A percentile compares a stretch with the other conserved stretches of the same genome.
Evolutionary conservation across 2,797 vertebrate genomes (phyloP).

Genomic region (Danionella dracula): DNA sequence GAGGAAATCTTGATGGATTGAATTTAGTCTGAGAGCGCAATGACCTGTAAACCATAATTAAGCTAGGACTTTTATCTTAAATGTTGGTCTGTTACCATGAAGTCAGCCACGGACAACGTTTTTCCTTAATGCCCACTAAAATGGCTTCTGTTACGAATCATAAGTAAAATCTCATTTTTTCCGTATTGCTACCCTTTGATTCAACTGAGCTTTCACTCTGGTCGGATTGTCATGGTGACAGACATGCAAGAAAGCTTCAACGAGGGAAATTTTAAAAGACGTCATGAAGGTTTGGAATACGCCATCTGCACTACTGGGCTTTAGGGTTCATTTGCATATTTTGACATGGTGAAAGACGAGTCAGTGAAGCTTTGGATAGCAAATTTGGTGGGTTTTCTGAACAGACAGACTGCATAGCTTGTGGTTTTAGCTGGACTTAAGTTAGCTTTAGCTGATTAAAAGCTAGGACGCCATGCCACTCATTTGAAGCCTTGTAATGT

Average conservation of each 20-base stretch:
- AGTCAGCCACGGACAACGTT: background rate
- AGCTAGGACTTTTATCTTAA: background rate
- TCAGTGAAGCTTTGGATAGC: constrained; percentile 12
- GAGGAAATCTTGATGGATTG: constrained; percentile 23
- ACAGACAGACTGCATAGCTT: constrained; percentile 19
- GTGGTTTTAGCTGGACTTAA: constrained; percentile 11
- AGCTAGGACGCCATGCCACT: constrained; percentile 12
- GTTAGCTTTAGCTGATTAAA: constrained; percentile 31
- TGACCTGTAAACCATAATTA: background rate
- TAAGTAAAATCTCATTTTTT: constrained; percentile 32
- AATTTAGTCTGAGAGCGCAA: constrained; percentile 11
- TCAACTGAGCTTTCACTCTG: constrained; percentile 23
- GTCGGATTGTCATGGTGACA: constrained; percentile 30
- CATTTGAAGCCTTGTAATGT: constrained; percentile 14
- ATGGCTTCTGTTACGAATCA: constrained; percentile 10
- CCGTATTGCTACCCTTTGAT: constrained; percentile 11
- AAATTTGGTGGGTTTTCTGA: constrained; percentile 31
- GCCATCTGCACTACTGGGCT: constrained; percentile 19
- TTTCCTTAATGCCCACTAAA: constrained; percentile 11
- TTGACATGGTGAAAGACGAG: constrained; percentile 24
- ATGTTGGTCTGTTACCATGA: background rate
- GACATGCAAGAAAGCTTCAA: constrained; percentile 4
- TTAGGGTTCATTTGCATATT: constrained; percentile 21
- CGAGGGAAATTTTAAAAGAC: constrained; percentile 10
- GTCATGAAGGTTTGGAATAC: constrained; percentile 8